A percentile compares a stretch with the other conserved stretches of the same genome.
These are phyloP conservation scores for Jacana jacana DNA, from an alignment of 2,113 vertebrate genomes.

Conservation along the genomic window DNA sequence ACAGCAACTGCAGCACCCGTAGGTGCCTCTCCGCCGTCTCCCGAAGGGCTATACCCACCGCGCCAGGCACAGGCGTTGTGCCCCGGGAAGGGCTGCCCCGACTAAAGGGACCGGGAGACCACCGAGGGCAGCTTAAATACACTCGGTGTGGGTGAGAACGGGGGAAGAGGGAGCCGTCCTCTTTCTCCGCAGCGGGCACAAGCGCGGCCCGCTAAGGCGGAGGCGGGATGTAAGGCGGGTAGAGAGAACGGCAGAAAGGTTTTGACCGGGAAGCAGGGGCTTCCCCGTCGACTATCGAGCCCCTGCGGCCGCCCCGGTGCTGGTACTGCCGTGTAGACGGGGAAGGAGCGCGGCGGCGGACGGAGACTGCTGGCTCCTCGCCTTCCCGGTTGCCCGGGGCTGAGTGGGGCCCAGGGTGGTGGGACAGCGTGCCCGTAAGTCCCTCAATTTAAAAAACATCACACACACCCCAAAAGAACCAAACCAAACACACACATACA, in stretches of 20 bases:
- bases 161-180: too few species aligned
- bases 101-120: background rate
- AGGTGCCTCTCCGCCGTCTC: background rate
- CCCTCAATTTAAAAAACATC: background rate
- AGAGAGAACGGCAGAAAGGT: background rate
- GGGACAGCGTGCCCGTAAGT: background rate
- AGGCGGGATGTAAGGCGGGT: accelerated
- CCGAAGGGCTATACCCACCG: background rate
- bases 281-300: background rate
- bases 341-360: background rate
- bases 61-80: background rate
- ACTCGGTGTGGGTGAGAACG: background rate
- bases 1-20: background rate
- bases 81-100: too few species aligned
- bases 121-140: background rate
- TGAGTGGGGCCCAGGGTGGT: background rate
- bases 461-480: too few species aligned
- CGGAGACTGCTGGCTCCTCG: too few species aligned
- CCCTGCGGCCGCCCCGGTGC: background rate
- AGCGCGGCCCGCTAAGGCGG: background rate
- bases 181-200: background rate
- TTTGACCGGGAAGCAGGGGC: background rate
- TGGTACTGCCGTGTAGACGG: background rate
- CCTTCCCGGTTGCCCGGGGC: too few species aligned
- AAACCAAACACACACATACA: too few species aligned